Base-by-base conservation (phyloP, 1,140 invertebrate species). In the Atta texana region DNA sequence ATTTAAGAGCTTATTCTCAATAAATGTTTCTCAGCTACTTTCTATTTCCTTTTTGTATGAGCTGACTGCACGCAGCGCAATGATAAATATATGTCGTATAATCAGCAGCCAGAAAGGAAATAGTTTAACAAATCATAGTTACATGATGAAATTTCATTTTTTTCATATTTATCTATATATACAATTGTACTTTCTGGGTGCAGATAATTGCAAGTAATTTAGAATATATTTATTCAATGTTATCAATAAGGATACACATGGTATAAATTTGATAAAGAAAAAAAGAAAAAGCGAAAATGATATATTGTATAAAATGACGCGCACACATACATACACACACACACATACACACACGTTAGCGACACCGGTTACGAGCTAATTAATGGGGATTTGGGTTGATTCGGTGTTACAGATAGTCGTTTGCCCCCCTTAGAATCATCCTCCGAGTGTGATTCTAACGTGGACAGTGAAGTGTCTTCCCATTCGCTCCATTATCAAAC, bases 391-490 rank as follows among this genome's bases (percentile, higher is more conserved):
- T 92, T 92, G 66, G 91, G 89, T 92, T 94, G 85, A 93, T 95
- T 95, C 91, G 94, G 94, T 95, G 94, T 96, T 97, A 92, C 96
- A 96, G 96, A 96, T 91, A 96, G 96, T 96, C 96, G 96, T 95
- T 96, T 96, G 93, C 92, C 92, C 91, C 94, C 94, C 90, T 92
- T 95, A 96, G 97, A 96, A 96, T 97, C 96, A 95, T 97, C 97
- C 95, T 97, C 97, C 92, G 97, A 97, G 95, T 97, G 97, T 95
- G 97, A 97, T 93, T 96, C 96, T 93, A 96, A 96, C 92, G 95
- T 96, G 93, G 96, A 98, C 96, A 97, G 97, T 96, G 97, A 97
- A 96, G 96, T 97, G 94, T 97, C 97, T 94, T 97, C 97, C 95
- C 96, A 97, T 95, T 97, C 97, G 95, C 96, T 97, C 95, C 96